phyloP scores from a whole-genome alignment of 2,113 vertebrate genomes.

The Takifugu flavidus region DNA sequence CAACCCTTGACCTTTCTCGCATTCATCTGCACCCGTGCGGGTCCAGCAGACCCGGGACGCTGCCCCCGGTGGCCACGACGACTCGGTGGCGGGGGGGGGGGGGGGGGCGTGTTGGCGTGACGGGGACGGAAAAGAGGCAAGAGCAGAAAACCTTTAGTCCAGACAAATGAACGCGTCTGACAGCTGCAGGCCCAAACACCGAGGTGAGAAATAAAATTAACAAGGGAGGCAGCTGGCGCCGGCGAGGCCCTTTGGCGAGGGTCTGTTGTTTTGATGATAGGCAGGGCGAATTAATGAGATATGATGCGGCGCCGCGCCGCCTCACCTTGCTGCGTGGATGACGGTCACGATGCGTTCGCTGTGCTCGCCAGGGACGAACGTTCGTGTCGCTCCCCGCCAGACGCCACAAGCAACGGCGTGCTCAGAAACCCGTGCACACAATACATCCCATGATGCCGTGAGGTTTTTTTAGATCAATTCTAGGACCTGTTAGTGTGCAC shows the following conservation, averaged over 20 bases:
- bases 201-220: conserved; percentile 65
- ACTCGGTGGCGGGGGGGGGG: not conserved
- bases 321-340: conserved; percentile 25
- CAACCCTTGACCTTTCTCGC: too few relatives aligned
- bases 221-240: conserved; percentile 58
- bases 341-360: conserved; percentile 14
- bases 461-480: too few relatives aligned
- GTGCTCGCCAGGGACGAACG: conserved; percentile 14
- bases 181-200: conserved; percentile 19
- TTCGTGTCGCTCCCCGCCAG: not conserved
- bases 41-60: not conserved
- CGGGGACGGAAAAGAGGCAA: conserved; percentile 9
- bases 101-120: not conserved
- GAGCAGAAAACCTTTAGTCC: conserved; percentile 35
- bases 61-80: too few relatives aligned
- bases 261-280: conserved; percentile 56
- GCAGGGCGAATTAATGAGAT: conserved; percentile 54
- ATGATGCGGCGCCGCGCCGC: conserved; percentile 39
- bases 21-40: too few relatives aligned
- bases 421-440: too few relatives aligned
- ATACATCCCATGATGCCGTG: too few relatives aligned
- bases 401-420: not conserved
- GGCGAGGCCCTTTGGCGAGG: conserved; percentile 37
- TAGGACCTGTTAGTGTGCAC: too few relatives aligned
- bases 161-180: conserved; percentile 31